phyloP scores from a whole-genome alignment of 1,140 invertebrate genomes.

The Ceratina australensis region DNA sequence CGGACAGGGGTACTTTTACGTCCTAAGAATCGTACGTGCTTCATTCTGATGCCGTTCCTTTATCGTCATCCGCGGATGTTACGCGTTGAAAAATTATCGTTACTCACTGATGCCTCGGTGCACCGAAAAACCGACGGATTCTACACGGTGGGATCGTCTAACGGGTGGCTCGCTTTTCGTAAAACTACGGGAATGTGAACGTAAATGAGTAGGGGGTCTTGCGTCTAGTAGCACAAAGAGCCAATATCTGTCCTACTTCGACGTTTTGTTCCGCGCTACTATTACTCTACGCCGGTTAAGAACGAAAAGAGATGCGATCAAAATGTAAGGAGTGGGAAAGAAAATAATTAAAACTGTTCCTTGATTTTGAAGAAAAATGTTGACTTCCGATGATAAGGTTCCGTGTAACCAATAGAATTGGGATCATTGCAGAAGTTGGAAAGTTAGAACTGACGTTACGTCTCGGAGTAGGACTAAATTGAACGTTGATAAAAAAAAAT shows the following conservation, averaged over 20 bases:
- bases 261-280: background rate
- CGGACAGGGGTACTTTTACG: constrained; percentile 1
- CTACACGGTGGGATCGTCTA: constrained; percentile 15
- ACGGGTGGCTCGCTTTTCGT: constrained; percentile 19
- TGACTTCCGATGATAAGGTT: too few species aligned
- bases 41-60: constrained; percentile 24
- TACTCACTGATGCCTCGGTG: constrained; percentile 11
- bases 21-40: background rate
- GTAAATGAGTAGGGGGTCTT: background rate
- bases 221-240: constrained; percentile 22
- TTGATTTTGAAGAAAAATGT: too few species aligned
- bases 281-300: too few species aligned
- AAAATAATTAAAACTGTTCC: too few species aligned
- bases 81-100: constrained; percentile 31
- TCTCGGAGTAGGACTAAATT: too few species aligned
- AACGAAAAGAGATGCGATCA: too few species aligned
- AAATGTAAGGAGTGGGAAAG: too few species aligned
- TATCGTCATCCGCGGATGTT: background rate
- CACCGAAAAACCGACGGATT: constrained; percentile 36
- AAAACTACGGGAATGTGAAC: background rate
- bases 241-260: constrained; percentile 40
- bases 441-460: too few species aligned
- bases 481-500: too few species aligned
- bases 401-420: too few species aligned
- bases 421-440: too few species aligned